phyloP scores from a whole-genome alignment of 2,888 invertebrate species.

The Crocallis elinguaria region DNA sequence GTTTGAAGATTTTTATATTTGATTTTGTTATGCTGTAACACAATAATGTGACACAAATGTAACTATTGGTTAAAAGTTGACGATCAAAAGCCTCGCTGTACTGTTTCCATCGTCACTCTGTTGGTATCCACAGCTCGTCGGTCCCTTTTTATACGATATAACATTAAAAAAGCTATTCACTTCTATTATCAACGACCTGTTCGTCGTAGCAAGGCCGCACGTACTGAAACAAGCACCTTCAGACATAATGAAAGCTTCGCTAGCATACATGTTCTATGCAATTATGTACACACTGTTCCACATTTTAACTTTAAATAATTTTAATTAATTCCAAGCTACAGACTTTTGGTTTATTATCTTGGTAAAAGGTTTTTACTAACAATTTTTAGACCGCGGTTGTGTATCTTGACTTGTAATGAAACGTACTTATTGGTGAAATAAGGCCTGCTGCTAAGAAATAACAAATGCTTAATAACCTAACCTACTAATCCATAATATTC shows the following conservation, averaged over 20 bases:
- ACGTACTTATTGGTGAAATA: slow-evolving; percentile 6
- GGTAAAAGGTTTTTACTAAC: slow-evolving; percentile 27
- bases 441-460: slow-evolving; percentile 11
- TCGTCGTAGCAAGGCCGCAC: slow-evolving; percentile 27
- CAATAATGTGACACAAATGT: no score
- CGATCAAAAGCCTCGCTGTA: no score
- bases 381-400: slow-evolving; percentile 14
- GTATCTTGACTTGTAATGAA: slow-evolving; percentile 9
- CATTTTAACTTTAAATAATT: slow-evolving; percentile 39
- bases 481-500: no score
- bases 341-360: slow-evolving; percentile 34
- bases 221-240: slow-evolving; percentile 37
- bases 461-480: no score
- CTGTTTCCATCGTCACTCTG: no score
- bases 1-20: no score
- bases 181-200: not conserved
- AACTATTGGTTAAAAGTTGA: no score
- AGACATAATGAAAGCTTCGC: slow-evolving; percentile 68
- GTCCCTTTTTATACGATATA: not conserved
- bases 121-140: no score
- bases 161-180: not conserved
- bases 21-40: no score
- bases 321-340: slow-evolving; percentile 37
- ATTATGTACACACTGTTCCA: slow-evolving; percentile 43
- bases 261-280: slow-evolving; percentile 67